Evolutionary conservation across 2,797 vertebrate species (phyloP).

Genomic region (Mus spretus): DNA sequence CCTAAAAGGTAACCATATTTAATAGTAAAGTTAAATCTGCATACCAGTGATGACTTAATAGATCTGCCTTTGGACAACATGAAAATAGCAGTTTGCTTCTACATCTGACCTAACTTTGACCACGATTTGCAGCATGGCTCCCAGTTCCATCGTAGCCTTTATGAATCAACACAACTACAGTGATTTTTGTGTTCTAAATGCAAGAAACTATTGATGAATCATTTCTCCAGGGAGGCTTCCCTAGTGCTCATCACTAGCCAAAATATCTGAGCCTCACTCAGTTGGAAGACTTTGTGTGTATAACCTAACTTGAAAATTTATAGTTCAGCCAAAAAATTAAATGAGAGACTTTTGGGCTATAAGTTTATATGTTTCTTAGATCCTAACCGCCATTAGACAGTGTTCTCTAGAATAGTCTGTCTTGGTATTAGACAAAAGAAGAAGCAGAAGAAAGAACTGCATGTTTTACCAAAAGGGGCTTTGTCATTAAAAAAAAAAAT

Average conservation of each 20-base stretch:
- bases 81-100: neutral
- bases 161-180: conserved; percentile 62
- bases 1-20: conserved; percentile 31
- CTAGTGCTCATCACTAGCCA: conserved; percentile 53
- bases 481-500: neutral
- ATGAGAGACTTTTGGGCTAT: neutral
- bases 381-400: neutral
- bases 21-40: conserved; percentile 37
- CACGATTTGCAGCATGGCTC: neutral
- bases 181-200: conserved; percentile 66
- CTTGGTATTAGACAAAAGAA: neutral
- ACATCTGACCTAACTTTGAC: neutral
- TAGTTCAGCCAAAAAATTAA: neutral
- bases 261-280: neutral
- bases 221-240: conserved; percentile 52
- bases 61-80: neutral
- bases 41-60: neutral
- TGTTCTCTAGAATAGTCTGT: neutral
- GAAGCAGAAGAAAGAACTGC: neutral
- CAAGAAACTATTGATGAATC: conserved; percentile 65
- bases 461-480: neutral
- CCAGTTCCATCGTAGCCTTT: conserved; percentile 35
- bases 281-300: neutral
- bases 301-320: conserved; percentile 22
- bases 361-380: neutral